Evolutionary conservation across 2,113 vertebrate genomes (phyloP).

Genomic region (Anguilla japonica): DNA sequence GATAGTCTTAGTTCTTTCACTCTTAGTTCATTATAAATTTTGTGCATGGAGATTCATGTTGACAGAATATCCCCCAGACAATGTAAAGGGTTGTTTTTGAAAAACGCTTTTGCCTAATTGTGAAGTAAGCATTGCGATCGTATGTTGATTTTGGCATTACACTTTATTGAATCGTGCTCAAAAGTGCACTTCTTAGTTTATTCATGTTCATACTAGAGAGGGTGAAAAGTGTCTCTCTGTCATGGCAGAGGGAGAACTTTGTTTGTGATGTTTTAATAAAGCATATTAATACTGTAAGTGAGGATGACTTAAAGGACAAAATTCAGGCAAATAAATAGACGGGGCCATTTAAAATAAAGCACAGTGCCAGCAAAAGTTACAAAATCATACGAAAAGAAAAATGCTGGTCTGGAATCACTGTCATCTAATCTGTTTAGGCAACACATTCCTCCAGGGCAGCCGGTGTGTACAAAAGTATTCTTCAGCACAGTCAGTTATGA

Average conservation of each 20-base stretch:
- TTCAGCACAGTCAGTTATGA: conserved; percentile 3
- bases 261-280: background rate
- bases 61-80: no score
- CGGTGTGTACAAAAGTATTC: conserved; percentile 1
- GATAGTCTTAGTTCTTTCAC: no score
- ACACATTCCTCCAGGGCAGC: background rate
- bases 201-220: background rate
- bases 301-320: background rate
- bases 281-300: background rate
- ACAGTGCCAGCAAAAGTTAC: background rate
- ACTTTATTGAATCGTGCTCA: no score
- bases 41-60: no score
- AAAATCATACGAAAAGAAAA: background rate
- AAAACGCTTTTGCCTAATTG: no score
- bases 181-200: no score
- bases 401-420: background rate
- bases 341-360: background rate
- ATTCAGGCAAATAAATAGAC: background rate
- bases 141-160: no score
- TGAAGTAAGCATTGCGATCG: no score
- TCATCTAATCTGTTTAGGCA: background rate
- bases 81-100: no score
- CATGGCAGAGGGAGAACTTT: background rate
- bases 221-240: background rate
- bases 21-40: no score